Evolutionary conservation across 2,797 vertebrate species (phyloP), one percentile per base, ranked within the genome.

Genomic region (Lepidocolaptes lacrymiger): DNA sequence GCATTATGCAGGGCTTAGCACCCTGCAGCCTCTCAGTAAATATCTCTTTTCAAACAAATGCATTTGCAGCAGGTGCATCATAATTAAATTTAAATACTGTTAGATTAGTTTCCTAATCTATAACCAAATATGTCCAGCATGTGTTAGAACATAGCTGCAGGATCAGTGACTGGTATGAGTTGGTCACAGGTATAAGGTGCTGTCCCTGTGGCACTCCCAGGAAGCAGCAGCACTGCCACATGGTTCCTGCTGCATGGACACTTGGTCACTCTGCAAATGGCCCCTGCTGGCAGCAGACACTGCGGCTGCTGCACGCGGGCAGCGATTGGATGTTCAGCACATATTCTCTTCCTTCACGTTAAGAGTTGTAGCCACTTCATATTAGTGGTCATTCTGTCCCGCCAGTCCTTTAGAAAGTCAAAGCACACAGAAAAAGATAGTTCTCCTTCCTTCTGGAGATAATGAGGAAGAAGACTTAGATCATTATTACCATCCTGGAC

Each of bases 231-330:
- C 3, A 2, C 19, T 49, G 9, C 54, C 46, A 9, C 0, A 0
- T 14, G 21, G 46, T 59, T 63, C 2, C 18, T 64, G 51, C n/a
- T 43, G n/a, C 27, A 0, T 6, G 27, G 34, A 48, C 49, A 8
- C 30, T 83, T 27, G 2, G 61, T 63, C 17, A 3, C 62, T 56
- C 59, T 41, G 43, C n/a, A 83, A 24, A 64, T 0, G 3, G 36
- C 12, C 51, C 22, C 82, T 55, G n/a, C 46, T 85, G 76, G 43
- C 62, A 32, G 0, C 0, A 22, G 49, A 58, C 22, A 7, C 39
- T 37, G 34, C 2, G 1, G 63, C 72, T 48, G 71, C 48, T 2
- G 3, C 6, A 30, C 3, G 0, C 0, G 0, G n/a, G 58, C 59
- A 82, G 64, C 55, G 13, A 1, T 1, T 1, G 0, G 27, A 49